Percentiles rank a stretch among this genome's conserved stretches.
phyloP scores from a whole-genome alignment of 2,888 invertebrate species.

The Eurytoma californica region DNA sequence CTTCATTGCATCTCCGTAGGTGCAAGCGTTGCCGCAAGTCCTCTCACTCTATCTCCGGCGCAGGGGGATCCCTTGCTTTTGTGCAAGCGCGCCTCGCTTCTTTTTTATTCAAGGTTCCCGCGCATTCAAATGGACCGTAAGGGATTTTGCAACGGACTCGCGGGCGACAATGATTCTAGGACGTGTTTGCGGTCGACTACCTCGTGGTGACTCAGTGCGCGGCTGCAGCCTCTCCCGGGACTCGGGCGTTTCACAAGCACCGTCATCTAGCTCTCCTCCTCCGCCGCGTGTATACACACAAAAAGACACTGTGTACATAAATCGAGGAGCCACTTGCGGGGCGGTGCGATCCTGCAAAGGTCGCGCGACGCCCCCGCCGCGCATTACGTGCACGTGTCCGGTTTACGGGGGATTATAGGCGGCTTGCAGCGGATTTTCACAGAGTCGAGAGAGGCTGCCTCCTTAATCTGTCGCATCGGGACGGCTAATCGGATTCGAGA shows the following conservation, averaged over 20 bases:
- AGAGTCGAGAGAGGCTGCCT: background rate
- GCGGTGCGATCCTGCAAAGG: slow-evolving; percentile 5
- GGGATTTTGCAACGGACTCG: slow-evolving; percentile 30
- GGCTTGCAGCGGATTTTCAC: background rate
- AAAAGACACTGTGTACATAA: background rate
- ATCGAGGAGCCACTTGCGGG: background rate
- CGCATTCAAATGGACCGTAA: slow-evolving; percentile 41
- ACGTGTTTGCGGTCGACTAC: slow-evolving; percentile 47
- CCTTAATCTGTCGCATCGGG: background rate
- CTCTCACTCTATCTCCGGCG: slow-evolving; percentile 15
- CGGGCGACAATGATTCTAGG: slow-evolving; percentile 46
- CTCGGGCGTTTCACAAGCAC: slow-evolving; percentile 28
- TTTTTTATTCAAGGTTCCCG: slow-evolving; percentile 41
- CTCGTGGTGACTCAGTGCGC: slow-evolving; percentile 36
- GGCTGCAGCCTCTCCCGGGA: background rate
- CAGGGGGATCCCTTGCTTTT: background rate
- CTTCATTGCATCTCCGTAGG: slow-evolving; percentile 21
- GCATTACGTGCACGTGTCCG: background rate
- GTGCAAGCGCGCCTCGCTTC: slow-evolving; percentile 6
- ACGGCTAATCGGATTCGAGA: background rate
- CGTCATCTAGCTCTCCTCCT: background rate
- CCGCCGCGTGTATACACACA: background rate
- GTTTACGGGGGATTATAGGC: background rate
- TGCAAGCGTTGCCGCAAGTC: slow-evolving; percentile 39
- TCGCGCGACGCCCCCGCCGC: background rate